Evolutionary conservation across 1,140 invertebrate species (phyloP).

Genomic region (Tribolium madens): DNA sequence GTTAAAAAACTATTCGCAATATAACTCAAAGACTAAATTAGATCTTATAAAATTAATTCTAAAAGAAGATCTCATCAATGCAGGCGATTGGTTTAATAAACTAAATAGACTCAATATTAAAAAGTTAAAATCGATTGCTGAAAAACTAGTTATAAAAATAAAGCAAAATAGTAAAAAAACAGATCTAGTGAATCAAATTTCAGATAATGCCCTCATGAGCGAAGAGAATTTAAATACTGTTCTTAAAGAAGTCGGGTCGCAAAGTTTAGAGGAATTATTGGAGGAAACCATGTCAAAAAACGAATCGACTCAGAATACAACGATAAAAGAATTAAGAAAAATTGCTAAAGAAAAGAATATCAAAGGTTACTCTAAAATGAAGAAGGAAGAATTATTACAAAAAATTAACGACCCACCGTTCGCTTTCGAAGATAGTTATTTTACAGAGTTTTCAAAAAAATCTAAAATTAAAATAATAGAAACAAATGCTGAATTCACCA

Average conservation of each 20-base stretch:
- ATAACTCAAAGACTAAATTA: constrained; percentile 35
- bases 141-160: neutral
- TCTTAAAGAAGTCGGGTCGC: constrained; percentile 26
- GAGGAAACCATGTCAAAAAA: constrained; percentile 29
- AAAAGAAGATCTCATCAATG: constrained; percentile 26
- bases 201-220: constrained; percentile 32
- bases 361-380: constrained; percentile 42
- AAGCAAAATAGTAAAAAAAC: neutral
- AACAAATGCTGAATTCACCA: constrained; percentile 39
- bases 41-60: constrained; percentile 40
- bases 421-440: constrained; percentile 34
- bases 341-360: constrained; percentile 45
- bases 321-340: constrained; percentile 42
- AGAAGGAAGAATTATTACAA: constrained; percentile 45
- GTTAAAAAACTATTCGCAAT: constrained; percentile 33
- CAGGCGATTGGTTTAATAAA: neutral
- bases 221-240: constrained; percentile 38
- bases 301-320: neutral
- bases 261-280: constrained; percentile 28
- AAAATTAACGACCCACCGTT: constrained; percentile 13
- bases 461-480: constrained; percentile 41
- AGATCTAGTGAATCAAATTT: constrained; percentile 41
- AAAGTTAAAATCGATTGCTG: neutral
- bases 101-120: neutral
- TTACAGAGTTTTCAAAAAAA: constrained; percentile 43